Percentiles rank a stretch among this genome's conserved stretches.
Evolutionary conservation across 2,797 vertebrate genomes (phyloP).

Genomic region (Cynopterus sphinx): DNA sequence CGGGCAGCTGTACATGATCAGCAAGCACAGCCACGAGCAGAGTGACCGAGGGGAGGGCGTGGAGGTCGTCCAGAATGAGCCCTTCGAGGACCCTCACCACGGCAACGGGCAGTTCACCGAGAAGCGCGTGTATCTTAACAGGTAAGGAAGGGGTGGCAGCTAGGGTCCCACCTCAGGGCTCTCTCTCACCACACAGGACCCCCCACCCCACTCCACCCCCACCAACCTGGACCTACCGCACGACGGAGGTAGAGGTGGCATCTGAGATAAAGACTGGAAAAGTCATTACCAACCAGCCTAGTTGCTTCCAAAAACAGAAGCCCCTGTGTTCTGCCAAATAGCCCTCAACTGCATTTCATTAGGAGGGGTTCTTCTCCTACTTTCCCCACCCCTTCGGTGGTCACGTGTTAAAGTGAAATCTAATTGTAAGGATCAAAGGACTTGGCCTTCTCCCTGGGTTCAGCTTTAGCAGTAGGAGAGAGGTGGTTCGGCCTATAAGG

Average conservation of each 20-base stretch:
- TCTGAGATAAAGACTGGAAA: neutral
- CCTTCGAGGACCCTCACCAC: conserved; percentile 94
- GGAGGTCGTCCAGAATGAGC: conserved; percentile 97
- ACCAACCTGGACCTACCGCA: rapidly evolving
- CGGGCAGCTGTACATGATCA: conserved; percentile 99
- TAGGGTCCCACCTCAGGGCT: rapidly evolving
- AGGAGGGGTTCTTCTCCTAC: neutral
- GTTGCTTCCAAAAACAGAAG: neutral
- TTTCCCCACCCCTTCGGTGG: neutral
- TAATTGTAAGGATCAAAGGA: neutral
- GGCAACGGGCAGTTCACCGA: conserved; percentile 97
- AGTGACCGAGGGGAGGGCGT: conserved; percentile 97
- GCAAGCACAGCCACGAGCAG: conserved; percentile 98
- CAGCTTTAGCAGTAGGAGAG: neutral
- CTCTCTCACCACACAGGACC: no score
- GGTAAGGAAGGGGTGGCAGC: conserved; percentile 85
- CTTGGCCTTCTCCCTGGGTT: neutral
- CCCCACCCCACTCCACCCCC: neutral
- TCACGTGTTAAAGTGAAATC: conserved; percentile 1
- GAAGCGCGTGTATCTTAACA: conserved; percentile 98
- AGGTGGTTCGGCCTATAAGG: neutral
- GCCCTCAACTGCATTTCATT: neutral
- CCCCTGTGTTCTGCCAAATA: neutral
- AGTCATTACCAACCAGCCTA: neutral
- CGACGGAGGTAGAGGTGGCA: rapidly evolving